Conservation (phyloP, 2,888 invertebrate genomes). For the Drosophila kambysellisi region DNA sequence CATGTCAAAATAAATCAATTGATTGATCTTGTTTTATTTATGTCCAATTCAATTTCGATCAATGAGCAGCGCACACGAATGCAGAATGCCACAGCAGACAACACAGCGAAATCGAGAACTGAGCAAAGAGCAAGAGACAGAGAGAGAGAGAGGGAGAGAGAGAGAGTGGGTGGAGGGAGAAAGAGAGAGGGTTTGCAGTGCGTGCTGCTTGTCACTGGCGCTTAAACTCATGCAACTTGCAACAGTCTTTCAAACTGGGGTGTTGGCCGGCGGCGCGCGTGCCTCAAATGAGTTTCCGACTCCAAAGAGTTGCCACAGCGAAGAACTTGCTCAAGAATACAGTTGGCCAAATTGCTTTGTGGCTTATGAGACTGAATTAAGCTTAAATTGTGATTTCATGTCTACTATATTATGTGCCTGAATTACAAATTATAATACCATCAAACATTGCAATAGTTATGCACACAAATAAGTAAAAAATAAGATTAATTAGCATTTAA, state of each 20-base stretch:
- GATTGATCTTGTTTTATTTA: conserved; percentile 86
- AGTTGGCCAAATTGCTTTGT: background rate
- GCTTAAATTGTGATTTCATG: background rate
- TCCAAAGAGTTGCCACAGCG: background rate
- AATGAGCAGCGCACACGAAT: conserved; percentile 82
- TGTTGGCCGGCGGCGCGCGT: conserved; percentile 58
- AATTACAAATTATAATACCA: background rate
- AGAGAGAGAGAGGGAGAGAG: background rate
- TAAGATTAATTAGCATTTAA: background rate
- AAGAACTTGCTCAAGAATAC: background rate
- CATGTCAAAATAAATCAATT: conserved; percentile 85
- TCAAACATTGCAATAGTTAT: background rate
- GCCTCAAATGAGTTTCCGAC: conserved; percentile 46
- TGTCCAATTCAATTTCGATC: conserved; percentile 85
- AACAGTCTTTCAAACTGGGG: conserved; percentile 14
- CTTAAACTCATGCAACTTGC: conserved; percentile 33
- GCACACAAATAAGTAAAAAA: background rate
- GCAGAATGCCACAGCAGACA: conserved; percentile 61
- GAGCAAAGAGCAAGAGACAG: background rate
- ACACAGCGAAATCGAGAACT: conserved; percentile 14
- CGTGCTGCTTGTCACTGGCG: conserved; percentile 59
- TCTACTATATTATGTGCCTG: background rate
- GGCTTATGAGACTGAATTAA: background rate
- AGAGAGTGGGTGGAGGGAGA: background rate
- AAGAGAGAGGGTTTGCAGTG: conserved; percentile 20